Evolutionary conservation across 2,113 vertebrate genomes (phyloP), one percentile per base, ranked within the genome.

Genomic region (Euleptes europaea): DNA sequence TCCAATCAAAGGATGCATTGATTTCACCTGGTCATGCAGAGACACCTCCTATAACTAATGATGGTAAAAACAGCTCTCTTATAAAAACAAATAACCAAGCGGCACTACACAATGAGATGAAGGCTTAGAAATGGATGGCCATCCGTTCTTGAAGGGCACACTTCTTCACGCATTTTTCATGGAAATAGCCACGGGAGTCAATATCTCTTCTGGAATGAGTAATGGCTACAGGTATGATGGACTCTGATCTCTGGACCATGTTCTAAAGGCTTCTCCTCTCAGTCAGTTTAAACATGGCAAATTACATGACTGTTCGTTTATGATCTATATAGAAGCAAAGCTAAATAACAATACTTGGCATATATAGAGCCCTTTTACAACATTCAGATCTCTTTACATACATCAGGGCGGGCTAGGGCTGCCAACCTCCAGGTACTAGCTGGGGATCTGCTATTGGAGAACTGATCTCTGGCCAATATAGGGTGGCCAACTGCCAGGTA

Each of bases 1-100:
- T 91, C 81, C 83, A 93, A 83, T 91, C 86, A 90, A 85, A 85
- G 85, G 71, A 54, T 23, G 82, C 75, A 91, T 93, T 78, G 88
- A 91, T 94, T 92, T 80, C 88, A 49, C 88, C 85, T 87, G 80
- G 67, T 76, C 75, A 0, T 51, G 72, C 23, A 83, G 74, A 19
- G 54, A 63, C 91, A 31, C 80, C 38, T 82, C n/a, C 81, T 80
- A 88, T 85, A 89, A 92, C 84, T 70, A 90, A 92, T 31, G 47
- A 89, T 23, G 13, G 0, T 87, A 86, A 88, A 57, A 89, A 92
- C 54, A 65, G 5, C 0, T 57, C 7, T 86, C 63, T n/a, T 75
- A n/a, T 80, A 87, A 88, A 93, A 88, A 89, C 28, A 88, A 89
- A 49, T 78, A 85, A 90, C 80, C 80, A 76, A 12, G 42, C 6